These are phyloP conservation scores for Elgaria multicarinata DNA, from an alignment of 2,113 vertebrate genomes.

Conservation along the genomic window DNA sequence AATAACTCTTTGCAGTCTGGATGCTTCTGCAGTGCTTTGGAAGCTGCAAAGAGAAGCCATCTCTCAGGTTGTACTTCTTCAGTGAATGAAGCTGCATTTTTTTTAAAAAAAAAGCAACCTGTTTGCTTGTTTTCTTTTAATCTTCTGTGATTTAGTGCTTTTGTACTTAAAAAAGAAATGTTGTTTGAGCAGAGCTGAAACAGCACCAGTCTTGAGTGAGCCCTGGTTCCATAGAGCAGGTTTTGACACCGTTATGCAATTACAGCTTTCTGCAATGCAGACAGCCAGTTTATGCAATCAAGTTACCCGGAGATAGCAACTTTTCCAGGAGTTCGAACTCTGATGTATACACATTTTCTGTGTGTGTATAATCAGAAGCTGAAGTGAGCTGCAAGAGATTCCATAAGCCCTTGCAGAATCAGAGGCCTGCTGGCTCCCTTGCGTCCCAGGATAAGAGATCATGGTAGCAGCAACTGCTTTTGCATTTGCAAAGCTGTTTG, in stretches of 20 bases:
- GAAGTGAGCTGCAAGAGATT: not conserved
- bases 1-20: not conserved
- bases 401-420: not conserved
- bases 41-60: not conserved
- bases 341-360: not conserved
- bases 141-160: not conserved
- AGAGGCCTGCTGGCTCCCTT: not conserved
- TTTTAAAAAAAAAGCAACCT: too few species aligned
- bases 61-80: not conserved
- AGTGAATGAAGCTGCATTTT: too few species aligned
- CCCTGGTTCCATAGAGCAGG: not conserved
- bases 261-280: conserved; percentile 30
- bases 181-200: not conserved
- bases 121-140: not conserved
- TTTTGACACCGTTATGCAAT: conserved; percentile 22
- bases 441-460: not conserved
- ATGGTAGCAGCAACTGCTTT: not conserved
- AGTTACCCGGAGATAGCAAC: not conserved
- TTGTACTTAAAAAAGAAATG: not conserved
- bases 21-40: not conserved
- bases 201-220: not conserved
- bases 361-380: not conserved
- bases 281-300: conserved; percentile 10
- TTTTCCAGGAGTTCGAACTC: not conserved
- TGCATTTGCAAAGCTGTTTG: not conserved